Base-by-base conservation (phyloP, 2,797 vertebrate genomes). In the Gadopsis bispinosus region DNA sequence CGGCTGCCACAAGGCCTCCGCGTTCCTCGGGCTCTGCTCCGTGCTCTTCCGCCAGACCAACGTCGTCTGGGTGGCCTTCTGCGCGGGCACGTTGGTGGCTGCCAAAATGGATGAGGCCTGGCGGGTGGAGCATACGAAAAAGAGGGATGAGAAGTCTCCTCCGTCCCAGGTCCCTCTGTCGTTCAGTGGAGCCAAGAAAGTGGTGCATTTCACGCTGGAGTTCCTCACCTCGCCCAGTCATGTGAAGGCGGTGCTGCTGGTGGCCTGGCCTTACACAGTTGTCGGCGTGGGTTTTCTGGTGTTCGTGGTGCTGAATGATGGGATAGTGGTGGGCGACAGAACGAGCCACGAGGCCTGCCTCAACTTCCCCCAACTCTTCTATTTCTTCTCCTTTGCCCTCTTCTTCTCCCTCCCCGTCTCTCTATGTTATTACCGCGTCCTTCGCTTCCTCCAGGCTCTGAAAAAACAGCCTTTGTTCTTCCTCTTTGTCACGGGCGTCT, bases 31-130 rank as follows among this genome's bases (percentile, higher is more conserved):
- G 35, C 87, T 96, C 86, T 97, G 97, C 76, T 95, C 97, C 26
- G 92, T 99, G 84, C 94, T 98, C 92, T 99, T 99, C 90, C 97
- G 98, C 41, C 98, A 99, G 83, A 99, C 97, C 0, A 99, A 99
- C 86, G 94, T 99, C 82, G 91, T 99, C 67, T 99, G 98, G 98
- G 95, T 97, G 54, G 94, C 93, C 10, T 99, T 99, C 93, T 98
- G 97, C n/a, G 97, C 97, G 0, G 97, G 96, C 81, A 96, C 94
- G 0, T 14, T 97, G 62, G 75, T 97, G 72, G 96, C 97, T 0
- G 92, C 95, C 80, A 97, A 95, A 76, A 83, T 99, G 86, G 96
- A 96, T 0, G 97, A 99, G 70, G 94, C 93, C 20, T 99, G 98
- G 98, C 95, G 89, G 76, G 90, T 69, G 7, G 96, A 97, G 39